Evolutionary conservation across 1,140 invertebrate species (phyloP).

Genomic region (Pinna nobilis): DNA sequence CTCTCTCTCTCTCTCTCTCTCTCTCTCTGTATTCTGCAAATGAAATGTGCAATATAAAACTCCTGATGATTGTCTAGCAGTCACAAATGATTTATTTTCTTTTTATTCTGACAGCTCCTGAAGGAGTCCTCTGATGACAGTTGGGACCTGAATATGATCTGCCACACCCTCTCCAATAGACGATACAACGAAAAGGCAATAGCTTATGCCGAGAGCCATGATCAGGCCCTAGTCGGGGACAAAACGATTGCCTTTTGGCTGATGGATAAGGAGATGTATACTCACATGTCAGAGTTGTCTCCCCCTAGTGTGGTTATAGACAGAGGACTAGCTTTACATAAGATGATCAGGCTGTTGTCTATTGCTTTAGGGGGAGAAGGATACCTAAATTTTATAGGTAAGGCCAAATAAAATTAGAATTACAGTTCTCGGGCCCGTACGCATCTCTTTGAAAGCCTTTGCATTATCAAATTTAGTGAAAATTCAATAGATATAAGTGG

Average conservation of each 20-base stretch:
- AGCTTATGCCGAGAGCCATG: slow-evolving; percentile 98
- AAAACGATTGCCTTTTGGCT: slow-evolving; percentile 99
- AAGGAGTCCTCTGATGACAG: slow-evolving; percentile 89
- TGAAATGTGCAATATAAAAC: too few relatives aligned
- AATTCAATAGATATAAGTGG: too few relatives aligned
- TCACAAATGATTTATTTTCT: not conserved
- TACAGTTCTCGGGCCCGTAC: too few relatives aligned
- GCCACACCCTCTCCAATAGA: slow-evolving; percentile 95
- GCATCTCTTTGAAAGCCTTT: too few relatives aligned
- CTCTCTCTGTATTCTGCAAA: too few relatives aligned
- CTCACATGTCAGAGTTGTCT: slow-evolving; percentile 91
- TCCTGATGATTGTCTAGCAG: too few relatives aligned
- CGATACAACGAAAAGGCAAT: slow-evolving; percentile 97
- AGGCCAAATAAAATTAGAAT: too few relatives aligned
- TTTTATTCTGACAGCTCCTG: slow-evolving; percentile 66
- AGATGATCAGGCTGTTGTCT: slow-evolving; percentile 96
- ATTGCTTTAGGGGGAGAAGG: slow-evolving; percentile 96
- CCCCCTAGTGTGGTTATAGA: slow-evolving; percentile 83
- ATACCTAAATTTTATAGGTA: slow-evolving; percentile 98
- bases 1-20: too few relatives aligned
- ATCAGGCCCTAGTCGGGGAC: slow-evolving; percentile 98
- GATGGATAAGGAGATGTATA: slow-evolving; percentile 99
- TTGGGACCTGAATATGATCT: slow-evolving; percentile 94
- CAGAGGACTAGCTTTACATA: slow-evolving; percentile 96
- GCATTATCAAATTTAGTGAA: too few relatives aligned